Percentiles rank a stretch among this genome's conserved stretches.
Evolutionary conservation across 2,113 vertebrate species (phyloP).

Genomic region (Alethe castanea): DNA sequence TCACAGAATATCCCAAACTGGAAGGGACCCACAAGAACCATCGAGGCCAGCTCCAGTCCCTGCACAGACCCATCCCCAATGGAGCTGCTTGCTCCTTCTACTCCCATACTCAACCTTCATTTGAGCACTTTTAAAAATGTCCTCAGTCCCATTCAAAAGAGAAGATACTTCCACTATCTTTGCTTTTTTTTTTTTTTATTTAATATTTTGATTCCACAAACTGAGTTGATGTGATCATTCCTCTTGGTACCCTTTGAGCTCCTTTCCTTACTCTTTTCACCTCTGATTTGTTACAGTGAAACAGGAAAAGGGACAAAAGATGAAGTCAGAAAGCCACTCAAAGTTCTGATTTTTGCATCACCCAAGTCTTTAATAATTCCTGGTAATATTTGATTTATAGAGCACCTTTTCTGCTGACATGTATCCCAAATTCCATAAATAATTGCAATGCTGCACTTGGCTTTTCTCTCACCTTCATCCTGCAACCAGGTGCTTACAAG

Average conservation of each 20-base stretch:
- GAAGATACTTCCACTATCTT: neutral
- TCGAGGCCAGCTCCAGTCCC: rapidly evolving
- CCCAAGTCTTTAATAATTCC: neutral
- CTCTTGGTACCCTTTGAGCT: neutral
- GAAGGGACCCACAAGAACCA: neutral
- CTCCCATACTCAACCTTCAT: neutral
- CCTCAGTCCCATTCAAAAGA: neutral
- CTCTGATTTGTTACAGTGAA: neutral
- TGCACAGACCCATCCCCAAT: neutral
- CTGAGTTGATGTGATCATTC: neutral
- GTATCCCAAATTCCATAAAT: neutral
- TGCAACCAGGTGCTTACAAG: neutral
- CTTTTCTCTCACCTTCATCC: neutral
- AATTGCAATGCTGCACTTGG: neutral
- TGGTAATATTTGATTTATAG: neutral
- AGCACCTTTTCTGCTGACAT: neutral
- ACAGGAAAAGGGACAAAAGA: neutral
- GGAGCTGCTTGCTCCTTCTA: neutral
- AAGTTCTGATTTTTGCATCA: neutral
- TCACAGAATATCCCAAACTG: neutral
- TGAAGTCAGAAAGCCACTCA: neutral
- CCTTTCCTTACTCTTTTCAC: neutral
- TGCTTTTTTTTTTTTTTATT: too few species aligned
- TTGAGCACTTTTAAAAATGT: rapidly evolving
- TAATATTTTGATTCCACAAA: too few species aligned